Conservation (phyloP, 2,888 invertebrate species). For the Drosophila meridiana region DNA sequence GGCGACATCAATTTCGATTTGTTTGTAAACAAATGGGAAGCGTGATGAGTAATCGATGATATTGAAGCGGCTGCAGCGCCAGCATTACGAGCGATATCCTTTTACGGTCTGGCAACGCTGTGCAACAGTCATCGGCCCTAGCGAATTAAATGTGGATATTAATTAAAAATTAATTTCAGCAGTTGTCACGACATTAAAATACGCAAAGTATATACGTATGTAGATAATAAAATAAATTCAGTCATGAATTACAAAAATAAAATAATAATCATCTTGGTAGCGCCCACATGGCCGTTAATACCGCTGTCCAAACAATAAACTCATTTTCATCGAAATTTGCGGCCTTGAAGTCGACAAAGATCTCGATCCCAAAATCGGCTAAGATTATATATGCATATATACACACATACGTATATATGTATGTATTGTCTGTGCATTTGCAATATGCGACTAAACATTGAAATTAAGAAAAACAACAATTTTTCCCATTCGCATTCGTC, state of each 20-base stretch:
- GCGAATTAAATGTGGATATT: constrained; percentile 22
- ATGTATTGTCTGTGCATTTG: constrained; percentile 18
- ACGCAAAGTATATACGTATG: constrained; percentile 18
- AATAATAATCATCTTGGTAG: constrained; percentile 68
- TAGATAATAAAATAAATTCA: constrained; percentile 66
- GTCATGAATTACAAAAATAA: constrained; percentile 77
- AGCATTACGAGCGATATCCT: constrained; percentile 43
- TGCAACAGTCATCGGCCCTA: constrained; percentile 44
- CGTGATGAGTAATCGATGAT: constrained; percentile 65
- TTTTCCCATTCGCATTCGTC: constrained; percentile 48
- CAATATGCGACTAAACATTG: constrained; percentile 42
- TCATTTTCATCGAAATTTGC: constrained; percentile 71
- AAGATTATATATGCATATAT: constrained; percentile 23
- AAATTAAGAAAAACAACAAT: constrained; percentile 55
- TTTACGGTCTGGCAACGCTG: constrained; percentile 38
- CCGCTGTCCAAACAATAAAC: constrained; percentile 75
- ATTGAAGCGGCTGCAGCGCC: constrained; percentile 20
- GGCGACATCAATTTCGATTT: constrained; percentile 59
- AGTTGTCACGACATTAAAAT: constrained; percentile 32
- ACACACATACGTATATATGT: constrained; percentile 2
- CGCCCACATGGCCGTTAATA: constrained; percentile 72
- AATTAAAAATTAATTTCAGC: constrained; percentile 21
- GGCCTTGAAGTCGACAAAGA: constrained; percentile 68
- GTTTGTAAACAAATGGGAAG: constrained; percentile 74
- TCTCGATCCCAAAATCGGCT: constrained; percentile 39